Percentiles rank a stretch among this genome's conserved stretches.
Conservation (phyloP, 1,140 invertebrate species). For the Drosophila bocki region DNA sequence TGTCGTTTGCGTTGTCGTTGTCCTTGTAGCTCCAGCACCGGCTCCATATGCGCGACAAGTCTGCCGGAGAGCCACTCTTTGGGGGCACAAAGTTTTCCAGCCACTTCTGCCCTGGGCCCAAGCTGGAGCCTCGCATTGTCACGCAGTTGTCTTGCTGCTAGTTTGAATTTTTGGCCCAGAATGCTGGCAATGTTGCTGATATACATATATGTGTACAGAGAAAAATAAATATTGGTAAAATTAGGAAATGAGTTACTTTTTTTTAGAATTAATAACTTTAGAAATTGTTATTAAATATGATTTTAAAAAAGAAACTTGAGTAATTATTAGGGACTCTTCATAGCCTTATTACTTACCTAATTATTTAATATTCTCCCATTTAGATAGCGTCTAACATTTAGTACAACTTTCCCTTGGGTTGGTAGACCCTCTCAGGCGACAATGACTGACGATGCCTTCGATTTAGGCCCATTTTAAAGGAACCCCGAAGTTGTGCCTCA, state of each 20-base stretch:
- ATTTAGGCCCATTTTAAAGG: slow-evolving; percentile 26
- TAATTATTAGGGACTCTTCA: no score
- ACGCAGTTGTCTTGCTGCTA: slow-evolving; percentile 61
- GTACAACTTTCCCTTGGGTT: neutral
- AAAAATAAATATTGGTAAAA: neutral
- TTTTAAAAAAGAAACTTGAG: neutral
- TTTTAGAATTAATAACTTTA: neutral
- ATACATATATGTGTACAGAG: slow-evolving; percentile 35
- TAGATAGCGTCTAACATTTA: neutral
- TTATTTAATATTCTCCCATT: no score
- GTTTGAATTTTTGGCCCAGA: slow-evolving; percentile 37
- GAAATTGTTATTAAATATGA: neutral
- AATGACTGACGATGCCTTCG: slow-evolving; percentile 26
- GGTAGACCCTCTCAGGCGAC: neutral
- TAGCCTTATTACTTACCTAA: no score
- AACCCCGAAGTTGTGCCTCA: slow-evolving; percentile 26
- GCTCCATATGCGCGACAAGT: slow-evolving; percentile 64
- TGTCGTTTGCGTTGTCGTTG: slow-evolving; percentile 31
- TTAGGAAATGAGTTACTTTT: neutral
- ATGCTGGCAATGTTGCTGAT: slow-evolving; percentile 30
- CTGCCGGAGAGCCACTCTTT: neutral
- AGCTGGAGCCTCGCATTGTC: slow-evolving; percentile 61
- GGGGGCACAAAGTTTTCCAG: slow-evolving; percentile 55
- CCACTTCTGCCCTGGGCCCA: slow-evolving; percentile 27
- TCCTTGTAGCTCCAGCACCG: slow-evolving; percentile 9